Base-by-base conservation (phyloP, 2,888 invertebrate species). In the Coelogynopora nodosa region DNA sequence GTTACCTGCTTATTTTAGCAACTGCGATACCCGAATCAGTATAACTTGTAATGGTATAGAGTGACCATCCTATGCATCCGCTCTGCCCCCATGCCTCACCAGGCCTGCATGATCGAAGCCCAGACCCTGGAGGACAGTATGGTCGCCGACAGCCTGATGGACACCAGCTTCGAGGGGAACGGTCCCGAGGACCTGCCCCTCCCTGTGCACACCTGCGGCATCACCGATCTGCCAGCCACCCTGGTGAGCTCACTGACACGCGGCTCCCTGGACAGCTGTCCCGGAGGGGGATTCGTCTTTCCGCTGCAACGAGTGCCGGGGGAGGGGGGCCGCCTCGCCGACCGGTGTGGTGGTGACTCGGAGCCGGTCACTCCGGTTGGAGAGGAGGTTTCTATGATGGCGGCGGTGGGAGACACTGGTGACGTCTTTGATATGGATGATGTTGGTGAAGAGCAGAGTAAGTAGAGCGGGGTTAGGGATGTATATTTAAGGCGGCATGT, bases 91-190 rank as follows among this genome's bases (percentile, higher is more conserved):
- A n/a, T n/a, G n/a, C 49, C 10, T 49, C 49, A 5, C 10, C 74
- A 74, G 74, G 74, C 74, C 18, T 74, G 74, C 23, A 13, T 74
- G 74, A 74, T 74, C 2, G 74, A 74, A 74, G 74, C 74, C 2
- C 74, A 74, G 2, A 74, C 74, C 2, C 23, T 74, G 18, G 74
- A 74, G 27, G 74, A 74, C 10, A 74, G 74, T 26, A 74, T 74
- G 74, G 74, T 74, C 10, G 74, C 74, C 23, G 74, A 74, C 27
- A 13, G 10, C 23, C 27, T 74, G 2, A 74, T 74, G 74, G 74
- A 74, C 2, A 26, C 74, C 74, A 74, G 74, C 27, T 74, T 74
- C 74, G 74, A 74, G 27, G 74, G 74, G 74, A 74, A 74, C 27
- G 74, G 74, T 5, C 74, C 74, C 23, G 74, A 74, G 27, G 74